Base-by-base conservation (phyloP, 1,140 invertebrate species). In the Ericerus pela region DNA sequence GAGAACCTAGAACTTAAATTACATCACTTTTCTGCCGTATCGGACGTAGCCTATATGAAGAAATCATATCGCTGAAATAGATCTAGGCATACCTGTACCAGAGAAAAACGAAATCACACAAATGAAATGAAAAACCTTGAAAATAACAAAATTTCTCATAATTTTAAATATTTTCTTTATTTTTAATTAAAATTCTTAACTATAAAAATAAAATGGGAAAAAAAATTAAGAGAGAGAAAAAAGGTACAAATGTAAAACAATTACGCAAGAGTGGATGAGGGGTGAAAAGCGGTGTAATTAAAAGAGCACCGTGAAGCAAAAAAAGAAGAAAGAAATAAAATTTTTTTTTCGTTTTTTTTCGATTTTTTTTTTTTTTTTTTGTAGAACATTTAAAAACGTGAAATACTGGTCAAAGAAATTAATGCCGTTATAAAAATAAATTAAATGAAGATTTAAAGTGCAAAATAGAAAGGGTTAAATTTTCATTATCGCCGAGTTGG, bases 181-280 rank as follows among this genome's bases (percentile, higher is more conserved):
- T 47, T 47, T 47, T 47, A 47, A 47, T 47, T 47, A 47, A 47
- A 47, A 47, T 47, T 47, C 41, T 47, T 47, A 47, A n/a, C n/a
- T n/a, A n/a, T n/a, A n/a, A n/a, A n/a, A n/a, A n/a, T n/a, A n/a
- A n/a, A n/a, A n/a, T n/a, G n/a, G n/a, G n/a, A n/a, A n/a, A n/a
- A n/a, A n/a, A n/a, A n/a, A n/a, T n/a, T n/a, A n/a, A n/a, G n/a
- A n/a, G n/a, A n/a, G n/a, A n/a, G n/a, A n/a, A 18, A 47, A 47
- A 47, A 47, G 41, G 41, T 47, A 47, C 41, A 47, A 47, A 47
- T 47, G 41, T 47, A 47, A 47, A 47, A 47, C 41, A 47, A 47
- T 47, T 47, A 47, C 20, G 41, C 16, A 10, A n/a, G n/a, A n/a
- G 41, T 16, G 41, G 26, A 47, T 6, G 41, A 24, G 41, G 11